These are phyloP conservation scores for Porites rus DNA, from an alignment of 92 coral and sea anemone genomes.

Conservation along the genomic window DNA sequence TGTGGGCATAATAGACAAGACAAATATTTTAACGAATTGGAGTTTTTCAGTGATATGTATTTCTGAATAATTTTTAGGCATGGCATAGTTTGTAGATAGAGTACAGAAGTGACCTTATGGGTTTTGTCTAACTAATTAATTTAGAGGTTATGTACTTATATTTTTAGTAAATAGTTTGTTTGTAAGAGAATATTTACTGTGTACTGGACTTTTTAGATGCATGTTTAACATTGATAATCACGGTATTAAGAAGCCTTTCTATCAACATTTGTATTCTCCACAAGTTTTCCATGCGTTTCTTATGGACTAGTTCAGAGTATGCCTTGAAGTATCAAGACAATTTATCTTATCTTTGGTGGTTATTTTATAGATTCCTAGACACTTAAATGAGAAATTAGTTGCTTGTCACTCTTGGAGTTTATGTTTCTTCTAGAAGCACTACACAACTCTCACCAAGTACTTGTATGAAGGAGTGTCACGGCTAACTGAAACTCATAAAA, in stretches of 20 bases:
- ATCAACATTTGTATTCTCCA: too few relatives aligned
- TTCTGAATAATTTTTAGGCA: not conserved
- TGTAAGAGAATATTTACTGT: not conserved
- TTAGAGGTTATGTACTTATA: not conserved
- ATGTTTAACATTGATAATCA: not conserved
- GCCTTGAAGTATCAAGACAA: too few relatives aligned
- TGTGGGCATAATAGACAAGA: not conserved
- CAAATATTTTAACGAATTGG: not conserved
- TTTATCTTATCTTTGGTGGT: too few relatives aligned
- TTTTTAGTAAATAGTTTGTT: not conserved
- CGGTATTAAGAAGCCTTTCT: not conserved
- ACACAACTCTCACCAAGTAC: too few relatives aligned
- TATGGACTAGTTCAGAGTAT: too few relatives aligned
- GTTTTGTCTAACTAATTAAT: not conserved
- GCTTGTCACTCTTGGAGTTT: too few relatives aligned
- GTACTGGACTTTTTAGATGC: not conserved
- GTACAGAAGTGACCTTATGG: not conserved
- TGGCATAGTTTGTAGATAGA: not conserved
- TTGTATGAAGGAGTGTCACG: too few relatives aligned
- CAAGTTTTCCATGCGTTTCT: too few relatives aligned
- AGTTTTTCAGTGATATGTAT: not conserved
- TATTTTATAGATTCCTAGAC: too few relatives aligned
- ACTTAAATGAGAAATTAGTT: too few relatives aligned
- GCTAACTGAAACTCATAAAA: too few relatives aligned
- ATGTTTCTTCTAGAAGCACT: too few relatives aligned